Base-by-base conservation (phyloP, 2,113 vertebrate genomes). In the Poeciliopsis turrubarensis region DNA sequence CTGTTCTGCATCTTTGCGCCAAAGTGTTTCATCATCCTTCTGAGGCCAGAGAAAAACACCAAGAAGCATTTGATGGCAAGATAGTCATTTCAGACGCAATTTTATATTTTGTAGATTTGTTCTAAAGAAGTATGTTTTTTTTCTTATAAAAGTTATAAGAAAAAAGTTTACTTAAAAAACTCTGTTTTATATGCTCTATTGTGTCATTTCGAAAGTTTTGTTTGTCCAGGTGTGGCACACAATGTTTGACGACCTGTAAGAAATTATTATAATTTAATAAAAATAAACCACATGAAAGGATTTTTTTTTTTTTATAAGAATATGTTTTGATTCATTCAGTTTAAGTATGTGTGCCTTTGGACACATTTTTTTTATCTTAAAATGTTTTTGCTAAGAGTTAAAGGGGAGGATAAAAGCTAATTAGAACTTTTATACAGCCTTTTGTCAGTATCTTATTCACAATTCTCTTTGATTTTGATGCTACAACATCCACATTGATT, bases 1-100 rank as follows among this genome's bases (percentile, higher is more conserved):
- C 75, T 94, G 3, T 19, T 88, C 22, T 94, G 84, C 26, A 91
- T 94, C 17, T 95, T 95, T 82, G 82, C 87, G n/a, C 93, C 94
- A 26, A 94, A 95, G 76, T 93, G 92, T 75, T 95, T 91, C 32
- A 91, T 94, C n/a, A 92, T 94, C 73, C 82, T 94, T 22, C 62
- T 94, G 26, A 90, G 84, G 62, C 92, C 93, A 7, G 85, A 94
- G 51, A 93, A 82, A 64, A 94, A 94, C 68, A 94, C 79, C 1
- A 92, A 85, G 75, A 92, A 90, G 69, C 80, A 90, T 68, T 30
- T 93, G 14, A 92, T 93, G 92, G 85, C 81, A 5, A 92, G 87
- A 72, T 87, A 80, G 44, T 3, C 26, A 54, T 70, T 0, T 22
- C 10, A 37, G 7, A 10, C 22, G 29, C 29, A 29, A 29, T 29